Base-by-base conservation (phyloP, 2,888 invertebrate genomes). In the Theodoxus fluviatilis region DNA sequence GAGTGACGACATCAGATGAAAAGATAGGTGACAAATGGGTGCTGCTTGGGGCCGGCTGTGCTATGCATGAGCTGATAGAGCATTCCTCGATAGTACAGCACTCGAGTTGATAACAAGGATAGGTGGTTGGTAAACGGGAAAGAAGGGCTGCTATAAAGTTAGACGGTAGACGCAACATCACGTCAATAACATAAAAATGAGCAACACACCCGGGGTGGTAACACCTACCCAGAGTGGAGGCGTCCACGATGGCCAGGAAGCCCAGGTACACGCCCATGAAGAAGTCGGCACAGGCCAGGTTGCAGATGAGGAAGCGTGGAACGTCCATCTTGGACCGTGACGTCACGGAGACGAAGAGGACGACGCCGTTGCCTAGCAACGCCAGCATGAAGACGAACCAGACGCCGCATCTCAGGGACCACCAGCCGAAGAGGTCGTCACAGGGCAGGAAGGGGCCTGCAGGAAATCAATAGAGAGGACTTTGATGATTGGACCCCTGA, bases 331-430 rank as follows among this genome's bases (percentile, higher is more conserved):
- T 96, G 78, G 93, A 93, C 79, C 95, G 91, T 70, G 95, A 94
- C 87, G 93, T 95, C 76, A 96, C 91, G 68, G 97, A 90, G 63
- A 98, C 96, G 84, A 96, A 94, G 18, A 97, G 95, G 12, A 98
- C 97, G 0, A 94, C 94, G 61, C 96, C 96, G 87, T 98, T 98
- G 75, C 98, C 98, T 67, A 98, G 90, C 89, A 98, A 92, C 52
- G 98, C 96, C 80, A 97, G 90, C 71, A 98, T 91, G 88, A 98
- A 98, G 59, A 98, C 96, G 22, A 96, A 92, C 98, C 98, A 98
- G 67, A 98, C 96, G 28, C 97, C 96, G 86, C 96, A 97, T 55
- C 96, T 91, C 79, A 97, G 89, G 3, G 96, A 95, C 97, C 97
- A 97, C 96, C 96, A 97, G 85, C 96, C 96, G 87, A 98, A 97